phyloP scores from a whole-genome alignment of 2,888 invertebrate genomes.

The Stenchaetothrips biformis region DNA sequence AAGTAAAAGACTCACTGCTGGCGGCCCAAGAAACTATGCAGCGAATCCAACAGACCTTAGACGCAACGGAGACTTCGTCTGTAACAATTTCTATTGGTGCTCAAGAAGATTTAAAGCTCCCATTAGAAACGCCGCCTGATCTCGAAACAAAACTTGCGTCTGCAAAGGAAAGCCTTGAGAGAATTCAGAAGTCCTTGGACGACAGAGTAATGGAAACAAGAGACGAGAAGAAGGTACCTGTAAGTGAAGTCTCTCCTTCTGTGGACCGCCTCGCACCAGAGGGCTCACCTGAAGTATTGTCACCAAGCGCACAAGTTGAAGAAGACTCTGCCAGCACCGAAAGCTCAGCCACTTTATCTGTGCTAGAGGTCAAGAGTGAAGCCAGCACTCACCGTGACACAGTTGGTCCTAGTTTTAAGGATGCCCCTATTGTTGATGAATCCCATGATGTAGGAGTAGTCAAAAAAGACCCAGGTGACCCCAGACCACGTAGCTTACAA shows the following conservation, averaged over 20 bases:
- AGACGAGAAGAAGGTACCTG: neutral
- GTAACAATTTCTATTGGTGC: neutral
- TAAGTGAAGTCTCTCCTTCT: too few relatives aligned
- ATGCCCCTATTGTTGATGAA: neutral
- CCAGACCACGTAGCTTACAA: neutral
- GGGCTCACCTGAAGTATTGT: neutral
- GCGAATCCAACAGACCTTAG: neutral
- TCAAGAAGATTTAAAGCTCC: neutral
- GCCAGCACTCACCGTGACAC: neutral
- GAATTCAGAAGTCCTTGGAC: neutral
- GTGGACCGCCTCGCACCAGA: neutral
- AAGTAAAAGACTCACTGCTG: constrained; percentile 29
- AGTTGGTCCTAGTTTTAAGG: neutral
- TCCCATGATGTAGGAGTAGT: neutral
- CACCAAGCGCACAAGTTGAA: neutral
- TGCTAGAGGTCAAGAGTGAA: neutral
- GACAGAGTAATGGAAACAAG: neutral
- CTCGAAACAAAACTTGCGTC: neutral
- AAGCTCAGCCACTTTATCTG: neutral
- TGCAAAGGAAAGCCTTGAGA: neutral
- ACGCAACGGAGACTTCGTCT: neutral
- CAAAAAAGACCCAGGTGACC: neutral
- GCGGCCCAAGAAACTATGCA: neutral
- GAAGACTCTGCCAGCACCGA: neutral
- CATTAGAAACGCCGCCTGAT: neutral